These are phyloP conservation scores for Ectemnius lituratus DNA, from an alignment of 2,888 invertebrate species.

Conservation along the genomic window DNA sequence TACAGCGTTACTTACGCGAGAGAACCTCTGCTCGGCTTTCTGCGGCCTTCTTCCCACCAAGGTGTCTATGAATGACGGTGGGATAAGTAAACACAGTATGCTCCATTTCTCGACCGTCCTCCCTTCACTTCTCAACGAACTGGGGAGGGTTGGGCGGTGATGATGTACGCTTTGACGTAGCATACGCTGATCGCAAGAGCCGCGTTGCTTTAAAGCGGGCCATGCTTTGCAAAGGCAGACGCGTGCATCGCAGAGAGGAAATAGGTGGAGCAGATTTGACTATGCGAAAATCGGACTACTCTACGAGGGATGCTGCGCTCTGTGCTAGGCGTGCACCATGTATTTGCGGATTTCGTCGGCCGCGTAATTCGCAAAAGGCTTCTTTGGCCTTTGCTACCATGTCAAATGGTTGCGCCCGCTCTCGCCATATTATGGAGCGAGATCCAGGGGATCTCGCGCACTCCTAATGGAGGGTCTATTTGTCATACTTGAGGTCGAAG, in stretches of 20 bases:
- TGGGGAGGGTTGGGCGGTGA: constrained; percentile 19
- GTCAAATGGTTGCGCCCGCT: constrained; percentile 17
- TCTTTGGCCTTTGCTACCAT: constrained; percentile 5
- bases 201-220: too few species aligned
- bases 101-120: constrained; percentile 48
- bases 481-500: constrained; percentile 30
- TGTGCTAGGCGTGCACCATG: not conserved
- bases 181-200: too few species aligned
- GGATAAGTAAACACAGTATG: constrained; percentile 18
- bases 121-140: not conserved
- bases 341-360: not conserved
- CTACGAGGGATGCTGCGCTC: not conserved
- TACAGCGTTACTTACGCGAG: too few species aligned
- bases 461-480: constrained; percentile 21
- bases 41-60: too few species aligned
- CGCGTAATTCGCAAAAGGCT: not conserved
- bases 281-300: too few species aligned
- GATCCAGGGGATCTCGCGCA: constrained; percentile 5
- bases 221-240: too few species aligned
- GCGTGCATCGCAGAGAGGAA: constrained; percentile 11
- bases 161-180: not conserved
- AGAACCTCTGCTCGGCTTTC: too few species aligned
- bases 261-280: not conserved
- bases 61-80: too few species aligned
- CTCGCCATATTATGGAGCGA: constrained; percentile 9